phyloP scores from a whole-genome alignment of 2,797 vertebrate genomes.

The Mormyrops attenuatus region DNA sequence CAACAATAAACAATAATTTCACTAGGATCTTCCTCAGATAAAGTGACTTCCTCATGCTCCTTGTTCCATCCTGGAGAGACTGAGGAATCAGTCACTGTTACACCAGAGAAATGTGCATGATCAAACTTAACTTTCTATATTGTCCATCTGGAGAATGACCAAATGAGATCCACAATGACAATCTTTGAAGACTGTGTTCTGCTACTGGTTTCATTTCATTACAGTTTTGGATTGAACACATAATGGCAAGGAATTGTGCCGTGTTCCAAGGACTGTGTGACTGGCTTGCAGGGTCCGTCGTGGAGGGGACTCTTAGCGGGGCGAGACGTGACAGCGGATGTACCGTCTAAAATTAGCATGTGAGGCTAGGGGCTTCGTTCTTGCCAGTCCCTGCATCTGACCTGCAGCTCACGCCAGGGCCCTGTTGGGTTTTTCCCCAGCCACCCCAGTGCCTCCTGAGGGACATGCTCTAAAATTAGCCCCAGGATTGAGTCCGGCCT shows the following conservation, averaged over 20 bases:
- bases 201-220: background rate
- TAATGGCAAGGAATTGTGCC: background rate
- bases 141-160: background rate
- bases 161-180: background rate
- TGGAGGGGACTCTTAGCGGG: slow-evolving; percentile 37
- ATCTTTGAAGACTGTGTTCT: background rate
- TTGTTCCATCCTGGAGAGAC: background rate
- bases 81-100: background rate
- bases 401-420: slow-evolving; percentile 52
- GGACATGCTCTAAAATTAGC: slow-evolving; percentile 53
- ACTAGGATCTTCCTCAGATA: slow-evolving; percentile 4
- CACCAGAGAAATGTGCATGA: background rate
- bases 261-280: background rate
- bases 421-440: slow-evolving; percentile 47
- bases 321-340: slow-evolving; percentile 3
- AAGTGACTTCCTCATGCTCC: background rate
- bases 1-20: slow-evolving; percentile 53
- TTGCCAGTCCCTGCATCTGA: slow-evolving; percentile 59
- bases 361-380: slow-evolving; percentile 49
- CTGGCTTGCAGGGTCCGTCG: background rate
- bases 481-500: slow-evolving; percentile 45
- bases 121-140: background rate
- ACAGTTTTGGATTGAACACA: background rate
- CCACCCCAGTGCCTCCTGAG: slow-evolving; percentile 57
- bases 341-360: slow-evolving; percentile 39